These are phyloP conservation scores for Sylvilagus floridanus DNA, from an alignment of 2,797 vertebrate species.

Conservation along the genomic window DNA sequence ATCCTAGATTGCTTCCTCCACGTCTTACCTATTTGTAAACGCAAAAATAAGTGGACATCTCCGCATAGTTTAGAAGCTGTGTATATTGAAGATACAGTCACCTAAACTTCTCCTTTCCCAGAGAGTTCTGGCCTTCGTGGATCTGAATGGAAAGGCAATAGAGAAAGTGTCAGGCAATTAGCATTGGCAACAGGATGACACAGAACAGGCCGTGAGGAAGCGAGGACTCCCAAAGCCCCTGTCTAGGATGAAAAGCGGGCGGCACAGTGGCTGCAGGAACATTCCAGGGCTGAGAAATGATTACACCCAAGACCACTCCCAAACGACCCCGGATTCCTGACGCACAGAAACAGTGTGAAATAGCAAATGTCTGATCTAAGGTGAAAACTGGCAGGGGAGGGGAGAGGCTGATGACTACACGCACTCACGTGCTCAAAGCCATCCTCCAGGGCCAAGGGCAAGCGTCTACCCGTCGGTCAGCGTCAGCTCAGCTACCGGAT, in stretches of 20 bases:
- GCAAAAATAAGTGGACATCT: constrained; percentile 19
- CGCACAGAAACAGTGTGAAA: background rate
- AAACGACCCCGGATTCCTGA: background rate
- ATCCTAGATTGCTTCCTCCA: background rate
- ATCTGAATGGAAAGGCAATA: background rate
- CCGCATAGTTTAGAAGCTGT: background rate
- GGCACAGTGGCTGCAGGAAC: background rate
- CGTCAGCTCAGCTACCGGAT: background rate
- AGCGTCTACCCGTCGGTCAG: background rate
- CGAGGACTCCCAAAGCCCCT: background rate
- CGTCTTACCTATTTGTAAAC: background rate
- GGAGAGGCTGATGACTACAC: background rate
- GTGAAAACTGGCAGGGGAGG: background rate
- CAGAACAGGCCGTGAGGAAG: background rate
- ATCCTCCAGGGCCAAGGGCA: background rate
- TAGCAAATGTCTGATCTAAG: constrained; percentile 1
- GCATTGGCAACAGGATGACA: background rate
- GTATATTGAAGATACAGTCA: background rate
- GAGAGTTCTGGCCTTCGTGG: constrained; percentile 30
- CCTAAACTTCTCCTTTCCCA: constrained; percentile 29
- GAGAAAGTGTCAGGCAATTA: background rate
- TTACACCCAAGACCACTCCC: background rate
- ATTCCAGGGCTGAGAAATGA: background rate
- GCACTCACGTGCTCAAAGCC: background rate
- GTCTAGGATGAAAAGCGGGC: background rate